Conservation (phyloP, 2,888 invertebrate genomes). For the Leptopilina syphax region DNA sequence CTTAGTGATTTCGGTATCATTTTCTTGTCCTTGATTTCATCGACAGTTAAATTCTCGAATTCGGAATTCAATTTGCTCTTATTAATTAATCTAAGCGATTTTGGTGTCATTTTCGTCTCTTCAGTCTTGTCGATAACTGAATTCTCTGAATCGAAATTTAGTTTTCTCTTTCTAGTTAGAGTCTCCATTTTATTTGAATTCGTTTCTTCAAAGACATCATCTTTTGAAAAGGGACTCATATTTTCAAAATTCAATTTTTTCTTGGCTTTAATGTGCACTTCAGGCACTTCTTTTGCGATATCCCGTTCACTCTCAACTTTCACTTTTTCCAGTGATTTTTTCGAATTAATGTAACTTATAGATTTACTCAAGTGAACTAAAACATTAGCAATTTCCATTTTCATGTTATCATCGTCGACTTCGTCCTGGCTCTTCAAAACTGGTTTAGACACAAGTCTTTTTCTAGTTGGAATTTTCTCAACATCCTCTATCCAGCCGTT, state of each 20-base stretch:
- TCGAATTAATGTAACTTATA: constrained; percentile 67
- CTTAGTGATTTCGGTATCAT: not conserved
- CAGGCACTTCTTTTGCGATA: constrained; percentile 43
- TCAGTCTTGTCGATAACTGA: not conserved
- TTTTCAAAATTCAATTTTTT: constrained; percentile 59
- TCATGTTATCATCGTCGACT: not conserved
- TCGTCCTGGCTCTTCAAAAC: constrained; percentile 47
- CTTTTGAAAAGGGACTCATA: constrained; percentile 39
- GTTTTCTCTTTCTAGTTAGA: not conserved
- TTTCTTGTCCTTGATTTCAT: not conserved
- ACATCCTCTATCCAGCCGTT: constrained; percentile 76
- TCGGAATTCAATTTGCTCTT: not conserved
- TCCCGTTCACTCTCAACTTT: constrained; percentile 59
- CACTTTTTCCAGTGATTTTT: constrained; percentile 67
- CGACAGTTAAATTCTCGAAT: not conserved
- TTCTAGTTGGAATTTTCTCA: constrained; percentile 45
- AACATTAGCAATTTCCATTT: not conserved
- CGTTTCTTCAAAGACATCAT: not conserved
- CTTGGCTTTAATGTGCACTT: constrained; percentile 47
- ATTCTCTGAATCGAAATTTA: not conserved
- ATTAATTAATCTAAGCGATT: not conserved
- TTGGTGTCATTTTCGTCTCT: not conserved
- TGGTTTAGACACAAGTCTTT: constrained; percentile 45
- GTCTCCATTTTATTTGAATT: not conserved
- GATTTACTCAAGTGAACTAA: constrained; percentile 62